Evolutionary conservation across 2,797 vertebrate genomes (phyloP).

Genomic region (Pantherophis vulpinus): DNA sequence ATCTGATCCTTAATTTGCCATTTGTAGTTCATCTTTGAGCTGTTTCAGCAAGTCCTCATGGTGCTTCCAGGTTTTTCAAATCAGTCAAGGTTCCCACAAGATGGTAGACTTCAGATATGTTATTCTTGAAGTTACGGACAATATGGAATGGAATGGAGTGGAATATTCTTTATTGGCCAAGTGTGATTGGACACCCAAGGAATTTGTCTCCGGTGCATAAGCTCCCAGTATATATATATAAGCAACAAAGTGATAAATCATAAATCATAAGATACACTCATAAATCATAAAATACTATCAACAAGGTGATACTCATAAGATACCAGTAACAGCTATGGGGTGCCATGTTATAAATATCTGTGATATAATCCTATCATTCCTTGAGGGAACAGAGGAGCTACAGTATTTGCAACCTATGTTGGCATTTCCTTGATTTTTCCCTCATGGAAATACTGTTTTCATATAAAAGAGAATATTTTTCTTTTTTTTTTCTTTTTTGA

Average conservation of each 20-base stretch:
- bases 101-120: background rate
- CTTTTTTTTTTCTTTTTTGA: background rate
- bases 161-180: too few relatives aligned
- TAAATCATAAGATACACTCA: too few relatives aligned
- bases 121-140: background rate
- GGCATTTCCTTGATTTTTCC: background rate
- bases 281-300: too few relatives aligned
- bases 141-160: background rate
- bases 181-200: too few relatives aligned
- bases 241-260: too few relatives aligned
- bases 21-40: background rate
- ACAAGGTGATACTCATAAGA: too few relatives aligned
- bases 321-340: background rate
- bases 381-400: background rate
- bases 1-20: background rate
- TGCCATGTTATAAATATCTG: background rate
- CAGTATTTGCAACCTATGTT: background rate
- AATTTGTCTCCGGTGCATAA: too few relatives aligned
- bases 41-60: background rate
- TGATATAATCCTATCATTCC: background rate
- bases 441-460: background rate
- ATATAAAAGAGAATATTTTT: background rate
- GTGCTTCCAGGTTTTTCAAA: background rate
- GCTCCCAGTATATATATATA: too few relatives aligned
- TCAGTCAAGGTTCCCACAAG: background rate